These are phyloP conservation scores for Heliconius erato DNA, from an alignment of 2,888 invertebrate species.

Conservation along the genomic window DNA sequence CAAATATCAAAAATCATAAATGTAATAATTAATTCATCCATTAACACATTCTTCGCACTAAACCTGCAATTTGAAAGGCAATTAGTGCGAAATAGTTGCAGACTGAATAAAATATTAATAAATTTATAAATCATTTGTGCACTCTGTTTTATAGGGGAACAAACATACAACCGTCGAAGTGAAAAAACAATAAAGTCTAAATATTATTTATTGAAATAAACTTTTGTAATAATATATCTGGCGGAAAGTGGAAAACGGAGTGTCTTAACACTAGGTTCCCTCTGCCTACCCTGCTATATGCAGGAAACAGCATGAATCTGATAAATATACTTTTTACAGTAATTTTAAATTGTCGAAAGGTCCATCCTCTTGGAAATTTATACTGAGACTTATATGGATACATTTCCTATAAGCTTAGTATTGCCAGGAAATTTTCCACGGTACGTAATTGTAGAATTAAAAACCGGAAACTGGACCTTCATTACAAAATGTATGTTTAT, in stretches of 20 bases:
- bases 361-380: neutral
- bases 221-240: no score
- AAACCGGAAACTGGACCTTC: constrained; percentile 2
- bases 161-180: neutral
- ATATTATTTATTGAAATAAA: no score
- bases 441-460: neutral
- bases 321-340: no score
- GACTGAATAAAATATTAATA: neutral
- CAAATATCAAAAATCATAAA: constrained; percentile 7
- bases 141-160: neutral
- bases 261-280: no score
- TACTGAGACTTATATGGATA: neutral
- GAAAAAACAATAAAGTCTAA: no score
- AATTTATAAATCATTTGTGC: neutral
- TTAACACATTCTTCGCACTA: constrained; percentile 2
- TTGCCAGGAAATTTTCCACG: neutral
- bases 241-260: no score
- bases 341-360: no score
- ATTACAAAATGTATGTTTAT: neutral
- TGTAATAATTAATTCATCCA: constrained; percentile 4
- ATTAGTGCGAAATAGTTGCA: neutral
- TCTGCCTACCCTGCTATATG: no score
- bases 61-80: neutral
- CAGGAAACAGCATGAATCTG: no score
- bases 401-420: neutral